A percentile compares a stretch with the other conserved stretches of the same genome.
Evolutionary conservation across 2,888 invertebrate genomes (phyloP).

Genomic region (Thalpophila matura): DNA sequence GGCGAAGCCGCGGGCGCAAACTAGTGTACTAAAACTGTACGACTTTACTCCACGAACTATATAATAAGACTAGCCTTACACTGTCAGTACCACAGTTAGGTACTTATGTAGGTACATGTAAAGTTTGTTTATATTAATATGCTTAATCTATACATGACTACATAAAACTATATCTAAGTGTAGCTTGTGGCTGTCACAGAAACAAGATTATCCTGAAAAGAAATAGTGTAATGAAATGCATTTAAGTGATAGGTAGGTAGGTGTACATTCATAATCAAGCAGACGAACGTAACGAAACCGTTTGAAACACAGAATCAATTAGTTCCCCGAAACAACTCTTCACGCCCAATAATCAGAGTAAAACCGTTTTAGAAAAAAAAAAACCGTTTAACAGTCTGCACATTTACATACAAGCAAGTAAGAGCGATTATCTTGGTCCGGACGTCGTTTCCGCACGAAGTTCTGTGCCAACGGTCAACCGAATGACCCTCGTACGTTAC

Average conservation of each 20-base stretch:
- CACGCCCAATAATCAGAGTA: constrained; percentile 85
- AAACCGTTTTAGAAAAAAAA: constrained; percentile 78
- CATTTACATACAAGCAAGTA: constrained; percentile 82
- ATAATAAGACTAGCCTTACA: too few relatives aligned
- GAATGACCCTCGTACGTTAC: constrained; percentile 56
- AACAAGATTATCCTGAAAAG: constrained; percentile 15
- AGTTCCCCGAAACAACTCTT: constrained; percentile 72
- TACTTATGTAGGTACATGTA: too few relatives aligned
- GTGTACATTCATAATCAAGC: constrained; percentile 38
- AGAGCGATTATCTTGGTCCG: constrained; percentile 67
- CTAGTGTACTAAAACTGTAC: too few relatives aligned
- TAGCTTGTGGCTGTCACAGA: constrained; percentile 5
- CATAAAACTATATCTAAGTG: neutral
- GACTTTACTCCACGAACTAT: too few relatives aligned
- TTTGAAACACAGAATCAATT: constrained; percentile 68
- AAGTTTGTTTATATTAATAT: too few relatives aligned
- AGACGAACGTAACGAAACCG: constrained; percentile 50
- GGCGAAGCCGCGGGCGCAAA: too few relatives aligned
- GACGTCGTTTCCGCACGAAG: constrained; percentile 71
- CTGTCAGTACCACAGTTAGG: too few relatives aligned
- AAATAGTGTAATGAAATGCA: constrained; percentile 36
- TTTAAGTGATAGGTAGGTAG: constrained; percentile 14
- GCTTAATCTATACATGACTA: too few relatives aligned
- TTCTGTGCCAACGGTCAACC: constrained; percentile 60
- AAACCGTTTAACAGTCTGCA: constrained; percentile 79